Base-by-base conservation (phyloP, 2,113 vertebrate species). In the Naja naja region DNA sequence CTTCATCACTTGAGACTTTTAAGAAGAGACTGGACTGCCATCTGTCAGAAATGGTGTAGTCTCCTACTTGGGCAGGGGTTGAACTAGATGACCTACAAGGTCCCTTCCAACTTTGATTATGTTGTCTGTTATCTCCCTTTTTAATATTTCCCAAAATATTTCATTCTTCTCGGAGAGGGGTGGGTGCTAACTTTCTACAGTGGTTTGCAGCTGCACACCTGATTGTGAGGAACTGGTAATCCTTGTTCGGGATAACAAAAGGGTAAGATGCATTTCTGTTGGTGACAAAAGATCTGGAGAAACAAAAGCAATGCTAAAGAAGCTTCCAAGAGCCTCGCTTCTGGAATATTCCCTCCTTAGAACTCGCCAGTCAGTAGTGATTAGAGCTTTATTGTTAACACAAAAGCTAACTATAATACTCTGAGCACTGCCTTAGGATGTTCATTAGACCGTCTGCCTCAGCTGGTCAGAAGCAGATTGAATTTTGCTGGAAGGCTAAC, bases 391-490 rank as follows among this genome's bases (percentile, higher is more conserved):
- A 87, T 81, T 94, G 91, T 90, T 88, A 88, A 85, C 89, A 92
- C 89, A 92, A 90, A 88, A 90, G 85, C 89, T 92, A 88, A 90
- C 89, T 86, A 91, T 86, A 91, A 91, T 89, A 90, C 92, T 87
- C 89, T 90, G 88, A 88, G 53, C 85, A 9, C 52, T 88, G 89
- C 89, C 89, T 49, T 58, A 69, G 53, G 89, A 92, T 92, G 91
- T 90, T 94, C 90, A 81, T 92, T 92, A 85, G n/a, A 53, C 25
- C 14, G 55, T 22, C 89, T 64, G 92, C 47, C 92, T 87, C 92
- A 93, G 92, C 89, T 87, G 92, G 92, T 12, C 30, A 25, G 30
- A 87, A 90, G 92, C 92, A 93, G 89, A 93, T 93, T 93, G 74
- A 55, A 90, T 90, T 93, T 92, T 87, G 22, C 92, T 87, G 47